Base-by-base conservation (phyloP, 2,888 invertebrate species). In the Eristalis arbustorum region DNA sequence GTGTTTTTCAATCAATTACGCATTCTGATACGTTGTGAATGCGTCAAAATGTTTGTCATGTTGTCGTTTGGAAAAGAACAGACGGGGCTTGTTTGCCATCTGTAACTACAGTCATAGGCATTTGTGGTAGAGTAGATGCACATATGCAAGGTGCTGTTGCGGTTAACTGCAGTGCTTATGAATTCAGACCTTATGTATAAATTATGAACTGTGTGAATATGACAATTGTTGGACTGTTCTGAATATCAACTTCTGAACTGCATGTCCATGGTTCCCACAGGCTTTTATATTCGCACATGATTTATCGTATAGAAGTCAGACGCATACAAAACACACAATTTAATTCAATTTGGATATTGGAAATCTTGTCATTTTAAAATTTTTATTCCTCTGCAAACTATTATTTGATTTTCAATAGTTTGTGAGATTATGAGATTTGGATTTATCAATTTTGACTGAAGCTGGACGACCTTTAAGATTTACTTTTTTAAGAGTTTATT, bases 11-110 rank as follows among this genome's bases (percentile, higher is more conserved):
- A 72, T 73, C 37, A 73, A 79, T 79, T 79, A 73, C 67, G 62
- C 67, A 73, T 73, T 73, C 73, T 73, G 79, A 62, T 64, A 79
- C 62, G 49, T 37, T 62, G 73, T 23, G 37, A 79, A 79, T 22
- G 28, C 67, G 67, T 67, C 67, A 49, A 73, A 73, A 56, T 14
- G 64, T 67, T 73, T 67, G 73, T 18, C 22, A 25, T 57, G 37
- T 14, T 78, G 77, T 78, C 77, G 18, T 18, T n/a, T 57, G 14
- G 14, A n/a, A 18, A 64, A 40, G 40, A 49, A 63, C 56, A 49
- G 49, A 25, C 31, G 61, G 56, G 25, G 64, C 56, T 14, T 63
- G 77, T 57, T 42, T 56, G 14, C 25, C 23, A 63, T 31, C 63
- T 56, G 62, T 25, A 57, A 77, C 40, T 69, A 22, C 42, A 6